phyloP scores from a whole-genome alignment of 92 coral and sea anemone genomes.

The Heliopora coerulea region DNA sequence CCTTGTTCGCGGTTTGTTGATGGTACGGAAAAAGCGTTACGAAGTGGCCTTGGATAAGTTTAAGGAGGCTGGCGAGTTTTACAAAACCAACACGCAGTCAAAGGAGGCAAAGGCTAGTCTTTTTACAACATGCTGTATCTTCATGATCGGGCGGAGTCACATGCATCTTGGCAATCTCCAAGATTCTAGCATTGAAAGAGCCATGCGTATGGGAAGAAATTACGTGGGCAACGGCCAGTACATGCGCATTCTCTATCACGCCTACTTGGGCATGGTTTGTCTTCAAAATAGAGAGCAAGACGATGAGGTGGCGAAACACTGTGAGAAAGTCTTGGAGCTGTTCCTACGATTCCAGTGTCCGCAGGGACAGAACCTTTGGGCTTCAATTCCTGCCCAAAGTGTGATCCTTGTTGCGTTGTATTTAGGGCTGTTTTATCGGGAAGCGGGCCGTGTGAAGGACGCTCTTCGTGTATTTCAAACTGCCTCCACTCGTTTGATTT shows the following conservation, averaged over 20 bases:
- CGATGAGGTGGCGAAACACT: constrained; percentile 1
- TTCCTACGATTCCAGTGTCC: constrained; percentile 26
- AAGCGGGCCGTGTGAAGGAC: constrained; percentile 7
- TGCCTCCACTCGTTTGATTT: constrained; percentile 5
- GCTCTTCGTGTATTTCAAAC: constrained; percentile 30
- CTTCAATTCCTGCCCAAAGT: constrained; percentile 24
- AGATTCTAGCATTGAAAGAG: constrained; percentile 6
- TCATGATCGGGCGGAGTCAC: constrained; percentile 24
- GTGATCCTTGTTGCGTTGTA: constrained; percentile 5
- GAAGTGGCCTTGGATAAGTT: constrained; percentile 10
- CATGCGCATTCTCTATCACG: constrained; percentile 33
- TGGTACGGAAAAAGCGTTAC: not conserved
- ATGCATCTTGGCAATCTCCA: not conserved
- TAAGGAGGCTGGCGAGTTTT: constrained; percentile 2
- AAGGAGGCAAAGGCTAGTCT: not conserved
- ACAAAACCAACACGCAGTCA: constrained; percentile 13
- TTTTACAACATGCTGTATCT: not conserved
- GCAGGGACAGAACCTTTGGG: constrained; percentile 19
- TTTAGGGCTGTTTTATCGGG: constrained; percentile 17
- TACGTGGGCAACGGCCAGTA: constrained; percentile 20
- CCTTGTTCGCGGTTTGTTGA: constrained; percentile 11
- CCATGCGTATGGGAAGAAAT: constrained; percentile 11
- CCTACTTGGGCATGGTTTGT: not conserved
- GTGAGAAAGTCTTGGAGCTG: constrained; percentile 17
- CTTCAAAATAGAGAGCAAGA: not conserved